These are phyloP conservation scores for Eupithecia inturbata DNA, from an alignment of 2,888 invertebrate genomes.

Conservation along the genomic window DNA sequence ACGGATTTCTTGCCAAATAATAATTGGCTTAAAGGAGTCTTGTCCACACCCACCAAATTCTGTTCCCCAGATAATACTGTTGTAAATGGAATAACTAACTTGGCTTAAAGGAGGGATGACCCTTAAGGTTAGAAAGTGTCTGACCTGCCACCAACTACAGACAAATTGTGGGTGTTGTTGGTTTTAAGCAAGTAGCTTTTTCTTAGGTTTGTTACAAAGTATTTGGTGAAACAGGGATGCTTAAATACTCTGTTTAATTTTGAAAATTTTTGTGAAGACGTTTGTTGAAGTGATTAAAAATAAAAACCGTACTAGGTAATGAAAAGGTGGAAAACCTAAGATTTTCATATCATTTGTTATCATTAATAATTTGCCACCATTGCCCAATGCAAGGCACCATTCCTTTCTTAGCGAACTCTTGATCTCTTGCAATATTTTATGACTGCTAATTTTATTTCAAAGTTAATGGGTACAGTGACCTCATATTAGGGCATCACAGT, in stretches of 20 bases:
- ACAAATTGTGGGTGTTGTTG: not conserved
- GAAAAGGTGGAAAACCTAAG: too few species aligned
- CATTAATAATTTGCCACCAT: too few species aligned
- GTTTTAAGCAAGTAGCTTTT: not conserved
- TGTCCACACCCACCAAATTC: not conserved
- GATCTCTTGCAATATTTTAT: not conserved
- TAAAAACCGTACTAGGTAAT: too few species aligned
- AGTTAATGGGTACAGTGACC: not conserved
- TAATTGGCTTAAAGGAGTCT: not conserved
- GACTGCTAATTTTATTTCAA: not conserved
- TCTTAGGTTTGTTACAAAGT: not conserved
- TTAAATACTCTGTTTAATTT: not conserved
- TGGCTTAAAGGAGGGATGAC: not conserved
- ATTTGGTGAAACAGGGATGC: not conserved
- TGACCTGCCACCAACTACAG: slow-evolving; percentile 1
- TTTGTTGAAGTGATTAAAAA: not conserved
- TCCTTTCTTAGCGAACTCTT: not conserved
- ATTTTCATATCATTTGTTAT: too few species aligned
- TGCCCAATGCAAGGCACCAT: not conserved
- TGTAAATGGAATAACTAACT: slow-evolving; percentile 2
- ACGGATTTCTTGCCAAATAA: not conserved
- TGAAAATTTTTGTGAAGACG: not conserved
- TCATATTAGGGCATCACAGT: not conserved
- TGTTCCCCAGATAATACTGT: not conserved
- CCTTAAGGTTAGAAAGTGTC: not conserved